Evolutionary conservation across 1,140 invertebrate genomes (phyloP), one percentile per base, ranked within the genome.

Genomic region (Meloidogyne floridensis): DNA sequence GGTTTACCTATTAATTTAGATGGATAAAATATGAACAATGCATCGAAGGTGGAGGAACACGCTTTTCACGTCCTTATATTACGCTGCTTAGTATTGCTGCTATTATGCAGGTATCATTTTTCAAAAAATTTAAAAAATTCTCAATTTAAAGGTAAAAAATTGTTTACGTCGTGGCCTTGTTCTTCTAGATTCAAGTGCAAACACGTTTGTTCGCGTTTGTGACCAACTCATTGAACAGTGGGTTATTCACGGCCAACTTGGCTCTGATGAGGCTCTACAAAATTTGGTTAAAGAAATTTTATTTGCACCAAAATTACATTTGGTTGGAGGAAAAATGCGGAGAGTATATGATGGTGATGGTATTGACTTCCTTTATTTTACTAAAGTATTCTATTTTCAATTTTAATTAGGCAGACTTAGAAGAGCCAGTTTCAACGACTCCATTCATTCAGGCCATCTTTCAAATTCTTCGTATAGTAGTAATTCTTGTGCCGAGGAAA

Each of bases 11-110:
- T 47, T 6, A 6, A 81, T 86, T 51, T 42, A 81, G 80, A 43
- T 87, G 86, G 84, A 85, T 85, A 56, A 86, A 86, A 76, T 86
- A 83, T 47, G 75, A 87, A 43, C 85, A 86, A 77, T 73, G 56
- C n/a, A 86, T 86, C 10, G 85, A 65, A 18, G 59, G 59, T 65
- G 5, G 10, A n/a, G 86, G 85, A 3, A 87, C 86, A n/a, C 75
- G 86, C 3, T 86, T 86, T 51, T 81, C 77, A 20, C 86, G 86
- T 47, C 85, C 85, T 18, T 76, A 87, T 59, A 81, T 86, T 70
- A 87, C 85, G 15, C 32, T 86, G 54, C 53, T 86, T 18, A 85
- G 47, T 15, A 47, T 86, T 71, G 82, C 87, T 76, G 51, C 82
- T 11, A 18, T 86, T 47, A 56, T 86, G 42, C 84, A 86, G 56